Base-by-base conservation (phyloP, 1,140 invertebrate species). In the Neuroterus valhalla region DNA sequence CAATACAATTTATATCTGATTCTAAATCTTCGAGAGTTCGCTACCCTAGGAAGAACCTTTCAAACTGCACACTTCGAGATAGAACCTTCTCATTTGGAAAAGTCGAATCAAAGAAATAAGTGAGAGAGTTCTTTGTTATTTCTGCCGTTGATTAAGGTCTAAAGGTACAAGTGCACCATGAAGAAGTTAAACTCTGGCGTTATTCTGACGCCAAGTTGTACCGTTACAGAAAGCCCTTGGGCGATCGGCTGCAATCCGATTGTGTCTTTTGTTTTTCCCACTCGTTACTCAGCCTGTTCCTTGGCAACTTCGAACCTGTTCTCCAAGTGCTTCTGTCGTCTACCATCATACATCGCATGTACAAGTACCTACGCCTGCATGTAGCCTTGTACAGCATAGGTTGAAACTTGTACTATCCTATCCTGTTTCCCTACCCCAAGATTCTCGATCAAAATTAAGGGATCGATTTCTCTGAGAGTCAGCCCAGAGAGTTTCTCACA, bases 231-330 rank as follows among this genome's bases (percentile, higher is more conserved):
- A 75, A 81, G 82, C 81, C 85, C 81, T 79, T 75, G 75, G 86
- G 87, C 87, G 85, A 88, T 88, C 86, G 82, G 78, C 85, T 84
- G 84, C 87, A 88, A 89, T 88, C 86, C 85, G 85, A 88, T 89
- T 88, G 85, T 88, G 85, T 82, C 85, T 89, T 88, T 87, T 88
- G 86, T 89, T 87, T 87, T 86, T 88, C 82, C 81, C 82, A 77
- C 82, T 84, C 79, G 85, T 83, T 84, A 83, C 82, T 82, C 81
- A 84, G 84, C 82, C 84, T 85, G 86, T 86, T 86, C 84, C 81
- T 79, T 78, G 76, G 80, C 85, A 85, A 85, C 84, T 82, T 86
- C 86, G 86, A 88, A 88, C 87, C 87, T 88, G 87, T 88, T 88
- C 71, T 84, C 77, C 82, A 81, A 80, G 79, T 74, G 76, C 82